Base-by-base conservation (phyloP, 2,888 invertebrate species). In the Rhyacophila evoluta region DNA sequence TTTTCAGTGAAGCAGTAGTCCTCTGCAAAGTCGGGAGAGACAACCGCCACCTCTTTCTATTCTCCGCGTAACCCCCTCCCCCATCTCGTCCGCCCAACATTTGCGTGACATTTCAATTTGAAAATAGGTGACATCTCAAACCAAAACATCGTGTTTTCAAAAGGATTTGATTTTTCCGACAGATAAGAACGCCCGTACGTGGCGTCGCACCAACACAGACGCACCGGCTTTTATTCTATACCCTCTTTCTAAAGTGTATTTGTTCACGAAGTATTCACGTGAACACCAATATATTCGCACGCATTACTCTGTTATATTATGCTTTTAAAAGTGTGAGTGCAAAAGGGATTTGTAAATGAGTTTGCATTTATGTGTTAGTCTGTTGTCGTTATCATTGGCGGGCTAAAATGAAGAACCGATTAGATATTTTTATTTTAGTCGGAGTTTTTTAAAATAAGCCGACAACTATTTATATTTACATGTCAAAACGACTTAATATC, bases 21-120 rank as follows among this genome's bases (percentile, higher is more conserved):
- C 55, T 55, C 55, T 55, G 55, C 10, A 8, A 19, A 55, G 55
- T 55, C 8, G 55, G 55, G 55, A 55, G 55, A 55, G 55, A 55
- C 55, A 55, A 55, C 29, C 29, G n/a, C 78, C 78, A 74, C 55
- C 73, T 74, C 55, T 19, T 55, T 55, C 55, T 55, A 55, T 55
- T 55, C 55, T 55, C 69, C 74, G 38, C 68, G 11, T 67, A 15
- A 39, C 75, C 67, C 33, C 55, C 33, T 33, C 33, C 68, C 68
- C 69, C n/a, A n/a, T n/a, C 39, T 27, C 71, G 38, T 11, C 38
- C 41, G 39, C 67, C 75, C 38, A 75, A 75, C 76, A 79, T 79
- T 79, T 79, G 79, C 76, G 76, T 79, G 79, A 79, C 79, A 79
- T 79, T 79, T 79, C 79, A 79, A 79, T 79, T 79, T 79, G 79